These are phyloP conservation scores for Bombus waltoni DNA, from an alignment of 1,140 invertebrate genomes.

Conservation along the genomic window DNA sequence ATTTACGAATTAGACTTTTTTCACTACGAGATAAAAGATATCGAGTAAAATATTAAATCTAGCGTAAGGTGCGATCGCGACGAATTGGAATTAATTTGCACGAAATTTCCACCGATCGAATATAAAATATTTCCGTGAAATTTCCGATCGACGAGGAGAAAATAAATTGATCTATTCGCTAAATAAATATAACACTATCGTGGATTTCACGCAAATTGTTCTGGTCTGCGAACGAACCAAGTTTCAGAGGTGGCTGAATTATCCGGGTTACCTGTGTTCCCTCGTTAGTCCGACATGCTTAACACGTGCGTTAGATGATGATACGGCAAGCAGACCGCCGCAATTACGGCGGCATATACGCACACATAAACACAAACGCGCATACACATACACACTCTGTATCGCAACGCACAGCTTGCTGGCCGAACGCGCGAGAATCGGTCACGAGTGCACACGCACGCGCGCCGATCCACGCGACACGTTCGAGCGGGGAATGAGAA, in stretches of 20 bases:
- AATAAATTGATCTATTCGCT: not conserved
- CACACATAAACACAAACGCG: not conserved
- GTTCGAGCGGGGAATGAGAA: not conserved
- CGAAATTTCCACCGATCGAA: not conserved
- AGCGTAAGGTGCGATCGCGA: too few relatives aligned
- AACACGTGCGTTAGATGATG: slow-evolving; percentile 36
- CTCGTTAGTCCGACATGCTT: slow-evolving; percentile 37
- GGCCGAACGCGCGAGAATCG: not conserved
- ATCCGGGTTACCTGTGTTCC: not conserved
- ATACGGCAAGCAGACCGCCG: slow-evolving; percentile 23
- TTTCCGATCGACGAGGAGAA: too few relatives aligned
- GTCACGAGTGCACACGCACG: not conserved
- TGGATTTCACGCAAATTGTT: not conserved
- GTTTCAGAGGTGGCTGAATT: slow-evolving; percentile 1
- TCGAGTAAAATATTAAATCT: not conserved
- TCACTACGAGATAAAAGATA: not conserved
- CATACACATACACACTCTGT: not conserved
- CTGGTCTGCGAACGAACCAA: not conserved
- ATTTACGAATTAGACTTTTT: not conserved
- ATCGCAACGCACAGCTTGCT: not conserved
- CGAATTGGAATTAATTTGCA: not conserved
- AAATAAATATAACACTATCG: not conserved
- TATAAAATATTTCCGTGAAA: not conserved
- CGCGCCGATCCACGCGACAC: not conserved
- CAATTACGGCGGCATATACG: not conserved